Evolutionary conservation across 2,888 invertebrate genomes (phyloP).

Genomic region (Drosophila sordidula): DNA sequence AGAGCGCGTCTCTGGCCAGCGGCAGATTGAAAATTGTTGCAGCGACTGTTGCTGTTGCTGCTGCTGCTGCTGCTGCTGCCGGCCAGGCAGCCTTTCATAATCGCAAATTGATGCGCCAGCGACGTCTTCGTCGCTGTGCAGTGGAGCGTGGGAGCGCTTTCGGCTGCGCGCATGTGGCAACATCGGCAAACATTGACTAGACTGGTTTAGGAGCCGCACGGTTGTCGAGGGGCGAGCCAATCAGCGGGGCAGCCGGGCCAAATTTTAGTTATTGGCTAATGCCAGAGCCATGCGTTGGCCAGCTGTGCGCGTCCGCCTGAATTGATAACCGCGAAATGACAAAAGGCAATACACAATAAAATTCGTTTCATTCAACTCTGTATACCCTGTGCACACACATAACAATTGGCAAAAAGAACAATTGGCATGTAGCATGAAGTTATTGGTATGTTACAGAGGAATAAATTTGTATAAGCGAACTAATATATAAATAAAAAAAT

Average conservation of each 20-base stretch:
- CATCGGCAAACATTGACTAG: constrained; percentile 41
- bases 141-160: constrained; percentile 76
- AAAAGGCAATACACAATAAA: constrained; percentile 57
- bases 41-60: constrained; percentile 35
- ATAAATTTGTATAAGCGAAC: too few species aligned
- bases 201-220: constrained; percentile 3
- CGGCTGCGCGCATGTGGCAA: constrained; percentile 63
- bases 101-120: constrained; percentile 79
- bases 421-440: background rate
- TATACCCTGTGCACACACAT: constrained; percentile 28
- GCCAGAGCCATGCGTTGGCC: constrained; percentile 57
- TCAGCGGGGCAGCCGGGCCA: background rate
- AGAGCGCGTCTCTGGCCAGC: constrained; percentile 33
- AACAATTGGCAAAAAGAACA: background rate
- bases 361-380: constrained; percentile 58
- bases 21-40: constrained; percentile 52
- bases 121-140: constrained; percentile 65
- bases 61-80: constrained; percentile 45
- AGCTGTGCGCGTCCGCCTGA: constrained; percentile 62
- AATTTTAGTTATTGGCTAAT: constrained; percentile 69
- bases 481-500: too few species aligned
- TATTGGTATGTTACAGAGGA: too few species aligned
- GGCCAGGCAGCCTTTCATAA: constrained; percentile 77
- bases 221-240: background rate
- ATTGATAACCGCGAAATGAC: constrained; percentile 79